phyloP scores from a whole-genome alignment of 2,797 vertebrate genomes.

The Lutjanus argentimaculatus region DNA sequence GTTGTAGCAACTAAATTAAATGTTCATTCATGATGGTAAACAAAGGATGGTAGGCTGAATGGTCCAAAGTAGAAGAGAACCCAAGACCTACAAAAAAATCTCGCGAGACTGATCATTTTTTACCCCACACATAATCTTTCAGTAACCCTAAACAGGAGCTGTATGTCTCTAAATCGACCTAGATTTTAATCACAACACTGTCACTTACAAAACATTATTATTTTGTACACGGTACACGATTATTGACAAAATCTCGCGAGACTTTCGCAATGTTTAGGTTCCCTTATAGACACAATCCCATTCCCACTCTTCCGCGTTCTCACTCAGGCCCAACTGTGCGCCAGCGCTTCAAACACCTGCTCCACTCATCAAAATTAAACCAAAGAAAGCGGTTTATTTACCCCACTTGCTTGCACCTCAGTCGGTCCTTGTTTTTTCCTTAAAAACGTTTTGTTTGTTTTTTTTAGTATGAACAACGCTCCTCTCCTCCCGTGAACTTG shows the following conservation, averaged over 20 bases:
- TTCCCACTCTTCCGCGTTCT: slow-evolving; percentile 80
- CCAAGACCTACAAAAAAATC: no score
- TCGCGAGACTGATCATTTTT: no score
- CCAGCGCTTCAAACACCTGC: slow-evolving; percentile 25
- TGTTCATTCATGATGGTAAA: slow-evolving; percentile 78
- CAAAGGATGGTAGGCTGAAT: slow-evolving; percentile 75
- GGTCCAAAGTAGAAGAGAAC: no score
- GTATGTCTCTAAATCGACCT: no score
- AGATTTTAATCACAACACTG: no score
- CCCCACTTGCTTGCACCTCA: slow-evolving; percentile 55
- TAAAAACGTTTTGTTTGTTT: slow-evolving; percentile 24
- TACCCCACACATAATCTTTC: no score
- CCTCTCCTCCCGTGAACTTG: slow-evolving; percentile 79
- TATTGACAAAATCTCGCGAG: no score
- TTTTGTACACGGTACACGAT: no score
- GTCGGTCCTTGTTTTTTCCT: slow-evolving; percentile 36
- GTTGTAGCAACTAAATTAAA: slow-evolving; percentile 60
- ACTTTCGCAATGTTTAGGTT: no score
- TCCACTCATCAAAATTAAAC: not conserved
- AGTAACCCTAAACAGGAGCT: no score
- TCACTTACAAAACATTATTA: no score
- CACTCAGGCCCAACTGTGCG: slow-evolving; percentile 60
- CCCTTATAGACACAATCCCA: slow-evolving; percentile 42
- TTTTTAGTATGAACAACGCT: slow-evolving; percentile 40
- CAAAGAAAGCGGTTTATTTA: slow-evolving; percentile 46